A percentile compares a stretch with the other conserved stretches of the same genome.
Conservation (phyloP, 1,140 invertebrate species). For the Ylistrum balloti region DNA sequence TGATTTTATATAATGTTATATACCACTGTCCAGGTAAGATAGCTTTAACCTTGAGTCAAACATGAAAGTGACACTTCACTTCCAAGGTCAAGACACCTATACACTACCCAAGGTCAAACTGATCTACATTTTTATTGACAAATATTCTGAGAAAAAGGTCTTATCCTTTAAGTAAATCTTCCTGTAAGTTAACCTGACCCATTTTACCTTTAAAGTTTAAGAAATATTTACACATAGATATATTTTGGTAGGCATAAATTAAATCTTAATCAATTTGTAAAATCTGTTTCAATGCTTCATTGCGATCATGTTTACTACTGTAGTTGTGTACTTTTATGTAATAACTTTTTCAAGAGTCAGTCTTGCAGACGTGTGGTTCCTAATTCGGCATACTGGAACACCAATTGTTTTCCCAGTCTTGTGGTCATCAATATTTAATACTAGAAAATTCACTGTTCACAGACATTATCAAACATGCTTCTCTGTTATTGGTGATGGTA, state of each 20-base stretch:
- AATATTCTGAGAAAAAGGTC: not conserved
- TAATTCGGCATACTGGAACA: no score
- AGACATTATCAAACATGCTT: no score
- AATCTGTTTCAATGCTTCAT: not conserved
- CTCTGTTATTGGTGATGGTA: no score
- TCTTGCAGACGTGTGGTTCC: no score
- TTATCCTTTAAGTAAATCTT: not conserved
- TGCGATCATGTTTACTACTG: not conserved
- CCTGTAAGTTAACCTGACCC: not conserved
- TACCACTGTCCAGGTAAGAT: not conserved
- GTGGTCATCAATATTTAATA: no score
- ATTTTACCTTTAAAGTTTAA: not conserved
- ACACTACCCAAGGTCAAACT: constrained; percentile 5
- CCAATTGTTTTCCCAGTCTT: no score
- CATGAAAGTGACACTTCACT: constrained; percentile 20
- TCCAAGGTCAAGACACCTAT: no score
- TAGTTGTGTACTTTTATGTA: no score
- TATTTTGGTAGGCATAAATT: no score
- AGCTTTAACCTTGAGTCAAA: not conserved
- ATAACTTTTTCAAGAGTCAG: no score
- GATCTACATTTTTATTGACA: not conserved
- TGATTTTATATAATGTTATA: not conserved
- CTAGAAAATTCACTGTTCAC: no score
- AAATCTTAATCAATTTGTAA: not conserved
- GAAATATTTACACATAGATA: not conserved